Evolutionary conservation across 2,797 vertebrate species (phyloP).

Genomic region (Strix occidentalis): DNA sequence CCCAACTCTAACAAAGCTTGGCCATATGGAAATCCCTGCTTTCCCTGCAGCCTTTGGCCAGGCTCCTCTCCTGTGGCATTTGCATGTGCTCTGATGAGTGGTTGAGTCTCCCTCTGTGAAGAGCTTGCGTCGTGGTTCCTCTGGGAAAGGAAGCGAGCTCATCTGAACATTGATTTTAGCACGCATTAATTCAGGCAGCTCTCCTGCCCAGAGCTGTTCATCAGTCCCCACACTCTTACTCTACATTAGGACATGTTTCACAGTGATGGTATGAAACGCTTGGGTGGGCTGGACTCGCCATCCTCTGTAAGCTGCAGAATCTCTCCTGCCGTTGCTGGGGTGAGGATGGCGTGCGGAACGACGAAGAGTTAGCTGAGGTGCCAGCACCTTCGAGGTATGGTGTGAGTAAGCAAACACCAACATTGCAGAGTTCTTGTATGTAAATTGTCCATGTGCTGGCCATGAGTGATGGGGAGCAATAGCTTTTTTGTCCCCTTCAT

Average conservation of each 20-base stretch:
- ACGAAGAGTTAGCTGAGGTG: not conserved
- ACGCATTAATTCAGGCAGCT: not conserved
- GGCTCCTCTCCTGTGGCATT: not conserved
- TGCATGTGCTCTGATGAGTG: not conserved
- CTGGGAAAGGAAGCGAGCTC: not conserved
- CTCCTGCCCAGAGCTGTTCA: not conserved
- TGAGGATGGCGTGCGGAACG: accelerated
- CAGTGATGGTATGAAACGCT: not conserved
- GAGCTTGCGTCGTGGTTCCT: not conserved
- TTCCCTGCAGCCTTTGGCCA: not conserved
- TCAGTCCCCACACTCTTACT: accelerated
- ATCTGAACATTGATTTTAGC: not conserved
- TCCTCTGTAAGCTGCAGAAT: not conserved
- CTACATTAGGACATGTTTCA: not conserved
- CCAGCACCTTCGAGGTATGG: not conserved
- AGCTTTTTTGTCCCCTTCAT: accelerated
- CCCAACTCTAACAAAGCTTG: not conserved
- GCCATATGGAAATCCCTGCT: not conserved
- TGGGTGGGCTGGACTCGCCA: not conserved
- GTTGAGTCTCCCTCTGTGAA: not conserved
- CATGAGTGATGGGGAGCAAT: accelerated
- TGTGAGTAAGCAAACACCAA: not conserved
- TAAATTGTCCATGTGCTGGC: not conserved
- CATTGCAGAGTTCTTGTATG: not conserved
- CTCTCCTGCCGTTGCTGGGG: not conserved